phyloP scores from a whole-genome alignment of 2,888 invertebrate species.

The Pachydiplax longipennis region DNA sequence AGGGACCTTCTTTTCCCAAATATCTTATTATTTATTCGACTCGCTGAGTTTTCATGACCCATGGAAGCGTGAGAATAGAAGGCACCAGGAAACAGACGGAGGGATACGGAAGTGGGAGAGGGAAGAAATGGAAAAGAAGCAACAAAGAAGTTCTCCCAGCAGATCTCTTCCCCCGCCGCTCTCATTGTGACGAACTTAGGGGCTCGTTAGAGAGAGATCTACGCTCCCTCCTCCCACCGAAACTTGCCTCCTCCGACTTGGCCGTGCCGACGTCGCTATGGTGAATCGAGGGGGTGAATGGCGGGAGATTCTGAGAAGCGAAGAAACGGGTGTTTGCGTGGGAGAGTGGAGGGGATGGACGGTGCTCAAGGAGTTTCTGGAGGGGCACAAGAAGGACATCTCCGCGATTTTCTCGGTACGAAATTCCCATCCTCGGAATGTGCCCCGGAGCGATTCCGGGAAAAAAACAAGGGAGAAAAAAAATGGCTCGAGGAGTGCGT shows the following conservation, averaged over 20 bases:
- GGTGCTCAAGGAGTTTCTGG: neutral
- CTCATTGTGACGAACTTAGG: conserved; percentile 28
- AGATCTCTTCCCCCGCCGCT: neutral
- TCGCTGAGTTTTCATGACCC: neutral
- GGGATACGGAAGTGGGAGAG: neutral
- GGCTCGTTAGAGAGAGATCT: conserved; percentile 29
- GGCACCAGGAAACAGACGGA: neutral
- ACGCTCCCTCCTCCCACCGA: neutral
- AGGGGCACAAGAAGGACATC: neutral
- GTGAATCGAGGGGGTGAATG: neutral
- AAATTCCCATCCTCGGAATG: conserved; percentile 1
- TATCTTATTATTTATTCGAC: conserved; percentile 20
- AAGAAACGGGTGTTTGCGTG: neutral
- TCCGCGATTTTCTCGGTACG: neutral
- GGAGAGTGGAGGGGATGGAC: neutral
- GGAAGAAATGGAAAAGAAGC: neutral
- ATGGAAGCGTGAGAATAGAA: neutral
- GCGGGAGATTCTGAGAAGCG: neutral
- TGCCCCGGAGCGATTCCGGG: neutral
- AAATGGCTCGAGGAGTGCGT: neutral
- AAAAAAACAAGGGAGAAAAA: neutral
- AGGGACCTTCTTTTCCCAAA: conserved; percentile 24
- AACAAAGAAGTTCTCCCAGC: neutral
- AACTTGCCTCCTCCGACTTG: neutral
- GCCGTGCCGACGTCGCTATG: neutral